These are phyloP conservation scores for Carcharodon carcharias DNA, from an alignment of 2,797 vertebrate species.

Conservation along the genomic window DNA sequence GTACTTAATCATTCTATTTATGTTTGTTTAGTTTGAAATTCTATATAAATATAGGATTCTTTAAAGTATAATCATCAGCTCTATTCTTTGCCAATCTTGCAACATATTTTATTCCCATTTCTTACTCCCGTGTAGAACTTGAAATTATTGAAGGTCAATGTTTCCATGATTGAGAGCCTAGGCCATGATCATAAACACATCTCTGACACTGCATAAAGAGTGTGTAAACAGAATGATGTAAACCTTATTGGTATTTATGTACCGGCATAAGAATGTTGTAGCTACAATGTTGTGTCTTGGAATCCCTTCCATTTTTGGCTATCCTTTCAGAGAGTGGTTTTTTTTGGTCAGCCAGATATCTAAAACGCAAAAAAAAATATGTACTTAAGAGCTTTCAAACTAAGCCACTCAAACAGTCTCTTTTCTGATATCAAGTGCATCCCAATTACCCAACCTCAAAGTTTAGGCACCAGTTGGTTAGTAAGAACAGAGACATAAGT, in stretches of 20 bases:
- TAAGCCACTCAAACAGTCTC: not conserved
- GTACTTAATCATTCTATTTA: not conserved
- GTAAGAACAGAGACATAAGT: not conserved
- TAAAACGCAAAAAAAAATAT: not conserved
- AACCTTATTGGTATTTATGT: not conserved
- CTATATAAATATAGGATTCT: not conserved
- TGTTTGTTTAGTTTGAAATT: not conserved
- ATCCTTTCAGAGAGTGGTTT: not conserved
- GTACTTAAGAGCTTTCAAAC: not conserved
- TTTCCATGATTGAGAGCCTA: not conserved
- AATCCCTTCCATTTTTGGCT: not conserved
- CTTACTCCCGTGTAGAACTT: not conserved
- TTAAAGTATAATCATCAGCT: not conserved
- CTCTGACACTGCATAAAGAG: not conserved
- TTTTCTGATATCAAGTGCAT: not conserved
- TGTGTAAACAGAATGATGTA: not conserved
- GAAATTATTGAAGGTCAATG: not conserved
- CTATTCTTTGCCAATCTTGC: not conserved
- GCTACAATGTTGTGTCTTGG: not conserved
- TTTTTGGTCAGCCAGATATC: not conserved
- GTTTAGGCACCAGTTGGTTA: not conserved
- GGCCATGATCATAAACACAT: not conserved
- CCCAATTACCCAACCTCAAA: not conserved
- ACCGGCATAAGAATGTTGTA: not conserved
- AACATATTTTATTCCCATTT: not conserved